A percentile compares a stretch with the other conserved stretches of the same genome.
Evolutionary conservation across 64 coral and sea anemone genomes (phyloP).

Genomic region (Actinia equina): DNA sequence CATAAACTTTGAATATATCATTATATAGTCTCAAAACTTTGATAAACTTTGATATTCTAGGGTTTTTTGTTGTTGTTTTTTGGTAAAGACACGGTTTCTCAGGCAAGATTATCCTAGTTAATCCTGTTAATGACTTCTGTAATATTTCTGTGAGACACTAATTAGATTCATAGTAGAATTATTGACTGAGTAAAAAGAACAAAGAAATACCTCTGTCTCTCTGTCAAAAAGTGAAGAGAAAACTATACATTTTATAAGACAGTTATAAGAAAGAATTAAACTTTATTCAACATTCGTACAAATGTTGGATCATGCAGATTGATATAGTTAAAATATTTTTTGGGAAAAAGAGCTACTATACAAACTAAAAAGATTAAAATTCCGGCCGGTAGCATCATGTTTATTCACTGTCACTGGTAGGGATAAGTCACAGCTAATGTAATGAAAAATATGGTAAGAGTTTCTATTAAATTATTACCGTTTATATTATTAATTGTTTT

Average conservation of each 20-base stretch:
- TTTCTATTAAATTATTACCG: too few species aligned
- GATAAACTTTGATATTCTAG: neutral
- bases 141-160: neutral
- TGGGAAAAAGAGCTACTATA: neutral
- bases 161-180: neutral
- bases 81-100: too few species aligned
- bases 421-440: too few species aligned
- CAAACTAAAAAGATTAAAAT: neutral
- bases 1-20: neutral
- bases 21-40: neutral
- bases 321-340: too few species aligned
- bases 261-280: neutral
- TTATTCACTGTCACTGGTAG: too few species aligned
- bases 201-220: slow-evolving; percentile 19
- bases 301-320: neutral
- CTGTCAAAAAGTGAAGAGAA: neutral
- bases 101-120: neutral
- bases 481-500: too few species aligned
- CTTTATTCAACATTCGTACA: neutral
- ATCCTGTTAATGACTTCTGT: neutral
- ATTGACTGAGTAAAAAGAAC: neutral
- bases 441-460: too few species aligned
- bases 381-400: neutral
- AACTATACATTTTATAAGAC: neutral
- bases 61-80: too few species aligned